Conservation (phyloP, 2,113 vertebrate species). For the Mustelus asterias region DNA sequence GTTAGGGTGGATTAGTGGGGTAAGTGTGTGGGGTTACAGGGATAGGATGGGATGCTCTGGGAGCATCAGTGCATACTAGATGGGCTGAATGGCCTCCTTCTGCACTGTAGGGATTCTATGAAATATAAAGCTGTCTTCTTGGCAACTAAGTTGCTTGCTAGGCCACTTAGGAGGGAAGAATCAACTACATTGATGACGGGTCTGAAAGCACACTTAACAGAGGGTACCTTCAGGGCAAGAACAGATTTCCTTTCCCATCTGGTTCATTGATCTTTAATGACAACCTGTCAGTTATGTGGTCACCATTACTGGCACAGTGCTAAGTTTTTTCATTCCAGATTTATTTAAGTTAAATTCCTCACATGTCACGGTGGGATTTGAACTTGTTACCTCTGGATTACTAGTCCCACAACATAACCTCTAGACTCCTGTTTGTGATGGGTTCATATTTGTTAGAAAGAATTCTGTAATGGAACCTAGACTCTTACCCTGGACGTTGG, state of each 20-base stretch:
- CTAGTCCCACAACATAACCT: not conserved
- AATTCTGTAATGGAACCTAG: not conserved
- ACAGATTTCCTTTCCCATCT: not conserved
- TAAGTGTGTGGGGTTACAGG: too few relatives aligned
- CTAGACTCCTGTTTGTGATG: too few relatives aligned
- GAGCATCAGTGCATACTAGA: too few relatives aligned
- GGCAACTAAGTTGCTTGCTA: not conserved
- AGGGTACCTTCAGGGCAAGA: not conserved
- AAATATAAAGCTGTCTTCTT: not conserved
- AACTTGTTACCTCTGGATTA: not conserved
- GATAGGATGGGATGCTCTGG: too few relatives aligned
- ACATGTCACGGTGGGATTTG: not conserved
- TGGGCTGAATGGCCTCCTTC: too few relatives aligned
- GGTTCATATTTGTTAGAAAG: not conserved
- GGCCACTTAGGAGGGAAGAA: not conserved
- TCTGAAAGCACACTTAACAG: not conserved
- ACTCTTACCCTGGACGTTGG: slow-evolving; percentile 71
- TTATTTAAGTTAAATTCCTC: not conserved
- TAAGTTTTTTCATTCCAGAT: not conserved
- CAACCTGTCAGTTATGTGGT: not conserved
- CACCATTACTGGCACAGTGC: not conserved
- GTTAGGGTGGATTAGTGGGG: too few relatives aligned
- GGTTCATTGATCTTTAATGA: not conserved
- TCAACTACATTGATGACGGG: not conserved
- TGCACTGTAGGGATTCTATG: too few relatives aligned